Evolutionary conservation across 2,888 invertebrate species (phyloP).

Genomic region (Heterodera filipjevi): DNA sequence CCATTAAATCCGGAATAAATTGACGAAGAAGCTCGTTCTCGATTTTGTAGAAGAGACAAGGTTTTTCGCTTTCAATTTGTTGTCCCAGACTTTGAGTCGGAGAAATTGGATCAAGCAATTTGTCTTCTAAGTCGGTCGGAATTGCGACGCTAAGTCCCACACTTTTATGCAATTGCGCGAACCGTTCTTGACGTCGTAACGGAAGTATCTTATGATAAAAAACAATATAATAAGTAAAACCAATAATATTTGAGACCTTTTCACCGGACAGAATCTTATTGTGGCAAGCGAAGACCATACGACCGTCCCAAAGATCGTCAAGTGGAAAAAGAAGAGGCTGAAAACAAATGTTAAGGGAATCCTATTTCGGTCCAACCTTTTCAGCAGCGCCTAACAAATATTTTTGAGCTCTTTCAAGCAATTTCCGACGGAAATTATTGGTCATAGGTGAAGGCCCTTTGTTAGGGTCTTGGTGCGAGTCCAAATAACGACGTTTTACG

Average conservation of each 20-base stretch:
- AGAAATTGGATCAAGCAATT: conserved; percentile 49
- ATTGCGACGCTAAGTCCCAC: conserved; percentile 54
- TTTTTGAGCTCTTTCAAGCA: conserved; percentile 4
- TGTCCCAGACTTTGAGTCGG: conserved; percentile 30
- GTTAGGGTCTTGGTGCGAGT: neutral
- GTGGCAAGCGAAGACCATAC: conserved; percentile 55
- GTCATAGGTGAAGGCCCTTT: conserved; percentile 28
- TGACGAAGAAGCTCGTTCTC: conserved; percentile 50
- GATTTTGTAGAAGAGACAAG: conserved; percentile 46
- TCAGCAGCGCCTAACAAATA: conserved; percentile 2
- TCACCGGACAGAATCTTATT: conserved; percentile 20
- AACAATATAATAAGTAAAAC: neutral
- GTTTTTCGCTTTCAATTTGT: conserved; percentile 16
- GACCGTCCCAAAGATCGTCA: conserved; percentile 62
- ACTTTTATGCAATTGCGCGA: conserved; percentile 52
- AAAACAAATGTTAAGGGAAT: neutral
- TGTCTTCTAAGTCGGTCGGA: conserved; percentile 57
- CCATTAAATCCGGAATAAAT: conserved; percentile 50
- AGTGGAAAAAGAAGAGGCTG: conserved; percentile 44
- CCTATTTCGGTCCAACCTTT: neutral
- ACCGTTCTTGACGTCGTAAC: conserved; percentile 59
- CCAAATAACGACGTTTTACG: conserved; percentile 39
- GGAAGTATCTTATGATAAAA: conserved; percentile 47
- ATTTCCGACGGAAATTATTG: conserved; percentile 24
- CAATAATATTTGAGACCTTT: conserved; percentile 17